Evolutionary conservation across 2,797 vertebrate genomes (phyloP), one percentile per base, ranked within the genome.

Genomic region (Galago senegalensis): DNA sequence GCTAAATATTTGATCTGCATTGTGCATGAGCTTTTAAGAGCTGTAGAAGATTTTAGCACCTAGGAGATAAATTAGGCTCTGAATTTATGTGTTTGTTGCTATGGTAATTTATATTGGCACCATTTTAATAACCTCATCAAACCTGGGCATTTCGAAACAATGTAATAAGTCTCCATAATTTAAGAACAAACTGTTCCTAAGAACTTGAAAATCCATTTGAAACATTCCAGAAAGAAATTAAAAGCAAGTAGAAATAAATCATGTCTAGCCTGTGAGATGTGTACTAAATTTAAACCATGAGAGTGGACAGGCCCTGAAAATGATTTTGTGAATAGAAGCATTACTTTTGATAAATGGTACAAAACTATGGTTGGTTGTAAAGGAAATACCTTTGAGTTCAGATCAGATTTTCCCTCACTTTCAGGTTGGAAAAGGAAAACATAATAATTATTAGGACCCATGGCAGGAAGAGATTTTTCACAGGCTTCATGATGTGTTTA

Each of bases 161-260:
- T 34, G 93, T 73, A 93, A 93, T 90, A 89, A 93, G 83, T 86
- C 85, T 16, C 27, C 72, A 43, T 94, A 90, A 97, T 97, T 97
- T 93, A 97, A 87, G 79, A 90, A 93, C 72, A 96, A 93, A 72
- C 95, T 94, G n/a, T 82, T 94, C 97, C 21, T 16, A 91, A 76
- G 58, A 70, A 94, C 79, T 87, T 25, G 70, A 76, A 91, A 79
- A 93, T 63, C 93, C 31, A 25, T 95, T 90, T 97, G 97, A 97
- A 97, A 97, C 84, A 69, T 60, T 63, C 89, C 95, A 20, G 11
- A 77, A 96, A 95, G 98, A 97, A 96, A 67, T 97, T 97, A 97
- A 98, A 98, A 98, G 94, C 96, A 96, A 97, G 97, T 92, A 79
- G 92, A 97, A 97, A 97, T 97, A 94, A 97, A 98, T 98, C 94